Evolutionary conservation across 2,113 vertebrate genomes (phyloP), one percentile per base, ranked within the genome.

Genomic region (Leucopsar rothschildi): DNA sequence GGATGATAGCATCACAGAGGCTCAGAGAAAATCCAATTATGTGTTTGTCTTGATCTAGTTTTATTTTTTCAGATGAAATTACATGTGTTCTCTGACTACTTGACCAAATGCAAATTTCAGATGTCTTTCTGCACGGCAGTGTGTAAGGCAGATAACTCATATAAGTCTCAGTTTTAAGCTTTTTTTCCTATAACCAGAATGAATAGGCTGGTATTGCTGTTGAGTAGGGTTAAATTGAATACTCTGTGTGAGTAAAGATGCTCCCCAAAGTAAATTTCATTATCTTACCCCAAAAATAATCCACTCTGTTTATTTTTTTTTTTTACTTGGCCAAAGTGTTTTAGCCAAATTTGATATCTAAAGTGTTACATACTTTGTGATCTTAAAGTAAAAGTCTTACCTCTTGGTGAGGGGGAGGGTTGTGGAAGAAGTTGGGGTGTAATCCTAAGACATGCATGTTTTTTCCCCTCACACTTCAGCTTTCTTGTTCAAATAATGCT

Each of bases 321-420:
- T 82, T 5, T 0, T 5, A 53, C 4, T 9, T 45, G 17, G 49
- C 24, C 21, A 35, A 60, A 80, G 20, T n/a, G 6, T 63, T 82
- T 92, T 82, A 79, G 60, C 35, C 29, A 22, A 39, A 14, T 47
- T 84, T 78, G 6, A 7, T 59, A 12, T 20, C 14, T 73, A 7
- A 55, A 44, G 40, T 60, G 18, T 66, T 63, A 52, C 12, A 11
- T 92, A 64, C 24, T 76, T 68, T 56, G 23, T 86, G 33, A 33
- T 23, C 18, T 59, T 88, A 52, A 63, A 64, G 50, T 83, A 35
- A 64, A 80, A 52, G 33, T 27, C 27, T 24, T 59, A 7, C 2
- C 6, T 59, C 4, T 42, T 3, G 0, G 9, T 5, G 8, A 24
- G 6, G 10, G 7, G 6, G 9, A 33, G 20, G 20, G 4, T 42